Evolutionary conservation across 92 coral and sea anemone species (phyloP).

Genomic region (Pocillopora grandis): DNA sequence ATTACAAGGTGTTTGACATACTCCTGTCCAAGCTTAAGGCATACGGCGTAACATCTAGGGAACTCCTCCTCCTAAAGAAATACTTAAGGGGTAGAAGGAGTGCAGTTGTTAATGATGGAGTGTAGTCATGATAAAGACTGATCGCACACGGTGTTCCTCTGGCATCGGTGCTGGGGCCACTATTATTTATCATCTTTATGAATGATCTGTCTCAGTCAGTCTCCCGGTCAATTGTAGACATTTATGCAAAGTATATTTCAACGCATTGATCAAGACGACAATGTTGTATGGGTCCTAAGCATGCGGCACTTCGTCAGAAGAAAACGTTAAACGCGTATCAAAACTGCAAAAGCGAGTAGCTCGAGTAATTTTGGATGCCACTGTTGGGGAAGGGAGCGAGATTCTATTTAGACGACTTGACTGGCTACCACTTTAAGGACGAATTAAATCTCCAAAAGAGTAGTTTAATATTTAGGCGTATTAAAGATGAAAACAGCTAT

Average conservation of each 20-base stretch:
- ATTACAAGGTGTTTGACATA: not conserved
- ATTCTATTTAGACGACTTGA: not conserved
- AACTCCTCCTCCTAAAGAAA: not conserved
- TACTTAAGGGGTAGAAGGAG: not conserved
- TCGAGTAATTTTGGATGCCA: not conserved
- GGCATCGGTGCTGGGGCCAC: no score
- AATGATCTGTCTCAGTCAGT: slow-evolving; percentile 28
- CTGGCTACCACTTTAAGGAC: not conserved
- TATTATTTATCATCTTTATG: no score
- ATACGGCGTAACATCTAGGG: not conserved
- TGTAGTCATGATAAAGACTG: no score
- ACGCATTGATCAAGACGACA: not conserved
- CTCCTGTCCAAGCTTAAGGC: not conserved
- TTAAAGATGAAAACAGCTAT: not conserved
- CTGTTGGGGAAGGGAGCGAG: not conserved
- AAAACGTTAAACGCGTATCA: no score
- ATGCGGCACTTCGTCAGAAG: not conserved
- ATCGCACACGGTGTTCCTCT: no score
- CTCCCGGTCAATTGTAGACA: slow-evolving; percentile 22
- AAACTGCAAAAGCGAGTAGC: not conserved
- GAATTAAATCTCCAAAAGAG: not conserved
- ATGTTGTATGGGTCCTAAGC: not conserved
- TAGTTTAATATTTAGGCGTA: not conserved
- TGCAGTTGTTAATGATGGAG: no score
- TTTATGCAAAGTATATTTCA: slow-evolving; percentile 11